Base-by-base conservation (phyloP, 1,140 invertebrate genomes). In the Trichonephila clavipes region DNA sequence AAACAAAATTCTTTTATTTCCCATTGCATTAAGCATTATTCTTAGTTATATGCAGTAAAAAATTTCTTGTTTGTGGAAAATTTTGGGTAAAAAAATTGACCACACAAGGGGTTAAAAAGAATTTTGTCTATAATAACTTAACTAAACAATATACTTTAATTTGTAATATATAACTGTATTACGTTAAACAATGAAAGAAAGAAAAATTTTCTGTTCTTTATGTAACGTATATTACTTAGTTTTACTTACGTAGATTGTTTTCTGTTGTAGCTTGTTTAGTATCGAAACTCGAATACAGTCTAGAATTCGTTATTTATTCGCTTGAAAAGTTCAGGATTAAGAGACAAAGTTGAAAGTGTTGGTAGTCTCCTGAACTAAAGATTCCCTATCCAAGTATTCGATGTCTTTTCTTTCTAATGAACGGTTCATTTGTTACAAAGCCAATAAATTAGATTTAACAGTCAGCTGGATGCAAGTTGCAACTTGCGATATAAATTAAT, bases 391-490 rank as follows among this genome's bases (percentile, higher is more conserved):
- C 34, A 77, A 40, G 69, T 18, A 5, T 14, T 77, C 28, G 16
- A 40, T n/a, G 82, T 83, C 40, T 83, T 83, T 83, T 59, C 51
- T 83, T 83, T 83, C 51, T 83, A 51, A 58, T 83, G 40, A 83
- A 59, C 82, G 82, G 19, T 83, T 83, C 82, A 83, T 83, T 83
- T 83, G 82, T n/a, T 59, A 51, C 51, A 19, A 59, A 51, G 40
- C 7, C 40, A 83, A 83, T 83, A 83, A n/a, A 83, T 83, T 83
- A 83, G 82, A 83, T 83, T 83, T 83, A 83, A 83, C 82, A 83
- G 82, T 83, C 51, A 83, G 44, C 21, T 58, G 82, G 24, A 24
- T 83, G 44, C 44, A 77, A 77, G 69, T 77, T 83, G 82, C 14
- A 83, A 58, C 51, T 83, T 59, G 19, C 40, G 58, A 51, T 83